These are phyloP conservation scores for Eidolon dupreanum DNA, from an alignment of 2,797 vertebrate species.

Conservation along the genomic window DNA sequence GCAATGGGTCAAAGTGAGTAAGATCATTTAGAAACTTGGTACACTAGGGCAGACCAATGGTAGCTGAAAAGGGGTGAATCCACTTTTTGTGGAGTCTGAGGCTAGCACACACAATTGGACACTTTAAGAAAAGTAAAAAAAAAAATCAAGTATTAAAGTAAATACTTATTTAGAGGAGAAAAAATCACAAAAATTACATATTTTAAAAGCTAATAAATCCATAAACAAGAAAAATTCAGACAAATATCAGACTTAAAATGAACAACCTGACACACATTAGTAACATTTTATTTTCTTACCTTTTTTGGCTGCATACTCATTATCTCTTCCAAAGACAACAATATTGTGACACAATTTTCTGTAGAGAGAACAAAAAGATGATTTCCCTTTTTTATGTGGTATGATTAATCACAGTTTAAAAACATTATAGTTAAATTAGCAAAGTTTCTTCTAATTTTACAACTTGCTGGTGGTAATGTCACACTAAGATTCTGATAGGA, in stretches of 20 bases:
- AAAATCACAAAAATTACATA: neutral
- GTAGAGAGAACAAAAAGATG: neutral
- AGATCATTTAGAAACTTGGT: neutral
- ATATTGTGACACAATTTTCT: neutral
- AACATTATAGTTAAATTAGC: neutral
- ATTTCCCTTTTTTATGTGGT: neutral
- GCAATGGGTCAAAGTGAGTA: neutral
- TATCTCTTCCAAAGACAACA: neutral
- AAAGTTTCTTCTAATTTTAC: neutral
- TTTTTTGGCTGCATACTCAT: neutral
- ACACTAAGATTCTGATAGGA: neutral
- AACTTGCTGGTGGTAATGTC: neutral
- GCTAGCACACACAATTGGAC: neutral
- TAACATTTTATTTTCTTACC: neutral
- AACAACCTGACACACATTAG: neutral
- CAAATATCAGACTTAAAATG: neutral
- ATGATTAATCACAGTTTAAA: neutral
- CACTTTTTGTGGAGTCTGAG: neutral
- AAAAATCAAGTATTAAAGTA: neutral
- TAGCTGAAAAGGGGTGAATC: neutral
- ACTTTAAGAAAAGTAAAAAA: neutral
- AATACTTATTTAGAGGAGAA: neutral
- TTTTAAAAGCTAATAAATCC: neutral
- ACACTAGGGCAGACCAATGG: neutral
- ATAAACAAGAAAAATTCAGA: neutral